phyloP scores from a whole-genome alignment of 2,113 vertebrate species.

The Balaenoptera acutorostrata region DNA sequence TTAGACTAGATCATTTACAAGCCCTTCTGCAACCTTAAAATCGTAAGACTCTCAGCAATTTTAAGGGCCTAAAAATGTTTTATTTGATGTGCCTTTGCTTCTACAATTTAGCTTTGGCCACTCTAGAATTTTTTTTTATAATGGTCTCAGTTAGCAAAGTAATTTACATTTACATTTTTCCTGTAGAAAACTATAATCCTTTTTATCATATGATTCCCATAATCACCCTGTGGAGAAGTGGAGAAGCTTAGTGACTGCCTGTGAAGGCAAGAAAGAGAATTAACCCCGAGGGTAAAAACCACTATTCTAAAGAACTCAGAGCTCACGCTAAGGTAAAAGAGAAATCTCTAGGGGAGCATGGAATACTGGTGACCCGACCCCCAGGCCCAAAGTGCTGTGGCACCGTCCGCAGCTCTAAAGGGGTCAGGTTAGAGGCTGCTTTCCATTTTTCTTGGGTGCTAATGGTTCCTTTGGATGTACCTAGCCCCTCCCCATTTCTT shows the following conservation, averaged over 20 bases:
- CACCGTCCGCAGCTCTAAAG: not conserved
- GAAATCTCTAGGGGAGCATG: not conserved
- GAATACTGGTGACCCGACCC: fast-evolving
- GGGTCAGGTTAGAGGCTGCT: not conserved
- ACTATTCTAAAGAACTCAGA: not conserved
- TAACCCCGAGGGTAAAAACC: not conserved
- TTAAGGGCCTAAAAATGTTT: not conserved
- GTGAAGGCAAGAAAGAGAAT: not conserved
- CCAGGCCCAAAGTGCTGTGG: not conserved
- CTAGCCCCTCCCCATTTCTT: not conserved
- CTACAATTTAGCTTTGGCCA: not conserved
- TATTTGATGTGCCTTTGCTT: not conserved
- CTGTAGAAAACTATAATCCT: constrained; percentile 31
- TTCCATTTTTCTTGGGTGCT: not conserved
- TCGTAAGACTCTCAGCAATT: not conserved
- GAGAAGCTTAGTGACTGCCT: not conserved
- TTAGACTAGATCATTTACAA: not conserved
- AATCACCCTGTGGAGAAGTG: not conserved
- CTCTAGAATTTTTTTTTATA: constrained; percentile 5
- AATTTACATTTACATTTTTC: constrained; percentile 23
- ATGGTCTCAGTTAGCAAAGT: constrained; percentile 1
- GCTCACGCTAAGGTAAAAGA: not conserved
- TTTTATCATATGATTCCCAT: not conserved
- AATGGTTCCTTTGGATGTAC: not conserved
- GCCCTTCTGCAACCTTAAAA: not conserved